A percentile compares a stretch with the other conserved stretches of the same genome.
phyloP scores from a whole-genome alignment of 2,113 vertebrate genomes.

The Pteropus alecto region DNA sequence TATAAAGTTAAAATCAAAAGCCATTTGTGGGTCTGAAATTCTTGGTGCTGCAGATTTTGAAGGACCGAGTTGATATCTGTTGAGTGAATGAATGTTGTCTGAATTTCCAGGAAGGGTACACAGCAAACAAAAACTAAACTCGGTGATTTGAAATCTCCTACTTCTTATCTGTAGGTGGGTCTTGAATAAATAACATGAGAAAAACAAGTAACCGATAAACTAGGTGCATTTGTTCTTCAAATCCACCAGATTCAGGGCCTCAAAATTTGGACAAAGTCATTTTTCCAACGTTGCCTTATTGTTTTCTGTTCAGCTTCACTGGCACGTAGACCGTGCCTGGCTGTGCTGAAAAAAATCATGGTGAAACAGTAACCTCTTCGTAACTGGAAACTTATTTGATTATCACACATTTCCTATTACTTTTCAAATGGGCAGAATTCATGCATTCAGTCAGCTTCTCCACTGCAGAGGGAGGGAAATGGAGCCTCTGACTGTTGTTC shows the following conservation, averaged over 20 bases:
- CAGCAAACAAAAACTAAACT: neutral
- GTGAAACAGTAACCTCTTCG: neutral
- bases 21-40: neutral
- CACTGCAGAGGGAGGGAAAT: neutral
- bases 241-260: neutral
- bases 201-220: neutral
- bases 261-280: neutral
- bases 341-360: neutral
- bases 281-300: neutral
- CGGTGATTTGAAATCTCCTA: neutral
- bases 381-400: neutral
- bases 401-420: neutral
- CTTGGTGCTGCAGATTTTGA: neutral
- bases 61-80: neutral
- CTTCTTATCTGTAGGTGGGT: neutral
- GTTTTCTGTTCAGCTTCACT: neutral
- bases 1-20: constrained; percentile 1
- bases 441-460: neutral
- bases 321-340: neutral
- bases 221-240: neutral
- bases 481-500: neutral
- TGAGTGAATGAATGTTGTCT: neutral
- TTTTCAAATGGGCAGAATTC: neutral
- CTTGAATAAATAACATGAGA: neutral
- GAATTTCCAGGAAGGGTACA: neutral